Evolutionary conservation across 2,888 invertebrate genomes (phyloP).

Genomic region (Spialia ferax): DNA sequence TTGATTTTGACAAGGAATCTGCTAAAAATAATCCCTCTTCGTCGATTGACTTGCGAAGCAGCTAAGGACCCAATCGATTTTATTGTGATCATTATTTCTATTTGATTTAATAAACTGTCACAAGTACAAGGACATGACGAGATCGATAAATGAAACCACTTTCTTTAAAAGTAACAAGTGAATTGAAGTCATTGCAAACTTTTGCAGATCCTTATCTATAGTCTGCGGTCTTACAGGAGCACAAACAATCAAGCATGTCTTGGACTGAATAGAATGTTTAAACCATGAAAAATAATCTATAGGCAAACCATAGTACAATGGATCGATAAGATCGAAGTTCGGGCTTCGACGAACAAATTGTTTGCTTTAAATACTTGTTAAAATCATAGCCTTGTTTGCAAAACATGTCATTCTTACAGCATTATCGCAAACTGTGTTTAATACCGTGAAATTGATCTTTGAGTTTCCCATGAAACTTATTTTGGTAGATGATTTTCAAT

Average conservation of each 20-base stretch:
- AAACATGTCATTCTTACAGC: conserved; percentile 76
- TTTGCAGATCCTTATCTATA: conserved; percentile 40
- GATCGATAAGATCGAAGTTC: conserved; percentile 78
- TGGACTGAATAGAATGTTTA: conserved; percentile 58
- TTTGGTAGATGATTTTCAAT: conserved; percentile 19
- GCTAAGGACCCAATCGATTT: conserved; percentile 6
- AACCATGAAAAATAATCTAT: conserved; percentile 63
- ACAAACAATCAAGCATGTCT: conserved; percentile 51
- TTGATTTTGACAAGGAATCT: conserved; percentile 34
- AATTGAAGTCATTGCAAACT: conserved; percentile 2
- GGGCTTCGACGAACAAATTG: conserved; percentile 76
- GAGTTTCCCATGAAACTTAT: conserved; percentile 46
- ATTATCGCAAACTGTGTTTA: conserved; percentile 62
- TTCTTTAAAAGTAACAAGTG: conserved; percentile 6
- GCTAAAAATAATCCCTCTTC: conserved; percentile 26
- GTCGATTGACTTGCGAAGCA: conserved; percentile 14
- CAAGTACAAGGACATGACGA: background rate
- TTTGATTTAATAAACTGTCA: conserved; percentile 5
- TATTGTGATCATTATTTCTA: conserved; percentile 17
- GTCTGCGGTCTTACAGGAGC: conserved; percentile 35
- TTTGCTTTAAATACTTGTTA: conserved; percentile 63
- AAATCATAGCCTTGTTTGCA: conserved; percentile 74
- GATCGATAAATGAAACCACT: background rate
- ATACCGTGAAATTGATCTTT: conserved; percentile 77
- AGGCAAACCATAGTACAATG: conserved; percentile 67